These are phyloP conservation scores for Callocephalon fimbriatum DNA, from an alignment of 2,113 vertebrate species.

Conservation along the genomic window DNA sequence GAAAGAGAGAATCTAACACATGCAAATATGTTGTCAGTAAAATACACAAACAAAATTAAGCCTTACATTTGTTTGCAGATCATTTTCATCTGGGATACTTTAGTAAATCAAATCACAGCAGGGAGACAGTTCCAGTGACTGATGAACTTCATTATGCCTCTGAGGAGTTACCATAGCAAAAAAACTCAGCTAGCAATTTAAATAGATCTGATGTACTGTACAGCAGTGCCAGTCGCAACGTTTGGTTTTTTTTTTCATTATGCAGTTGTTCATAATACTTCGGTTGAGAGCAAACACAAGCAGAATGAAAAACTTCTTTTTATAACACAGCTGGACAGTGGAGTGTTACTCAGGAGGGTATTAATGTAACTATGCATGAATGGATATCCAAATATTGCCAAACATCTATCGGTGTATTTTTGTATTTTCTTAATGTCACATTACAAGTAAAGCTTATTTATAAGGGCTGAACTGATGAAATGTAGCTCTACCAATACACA, in stretches of 20 bases:
- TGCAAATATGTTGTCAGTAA: constrained; percentile 40
- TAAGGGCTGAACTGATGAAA: not conserved
- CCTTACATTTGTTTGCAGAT: constrained; percentile 67
- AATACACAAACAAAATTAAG: constrained; percentile 55
- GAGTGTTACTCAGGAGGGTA: not conserved
- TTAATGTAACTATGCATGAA: not conserved
- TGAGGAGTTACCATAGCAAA: constrained; percentile 53
- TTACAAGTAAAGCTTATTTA: not conserved
- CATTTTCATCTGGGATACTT: constrained; percentile 62
- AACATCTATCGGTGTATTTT: not conserved
- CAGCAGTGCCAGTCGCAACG: not conserved
- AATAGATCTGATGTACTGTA: constrained; percentile 38
- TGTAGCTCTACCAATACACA: not conserved
- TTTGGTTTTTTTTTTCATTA: not conserved
- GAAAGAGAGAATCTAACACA: not conserved
- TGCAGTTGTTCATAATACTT: not conserved
- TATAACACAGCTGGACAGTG: not conserved
- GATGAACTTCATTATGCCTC: constrained; percentile 68
- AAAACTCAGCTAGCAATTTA: constrained; percentile 38
- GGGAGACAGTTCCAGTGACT: constrained; percentile 62
- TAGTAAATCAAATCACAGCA: constrained; percentile 68
- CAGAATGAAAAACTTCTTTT: not conserved
- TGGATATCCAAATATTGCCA: not conserved
- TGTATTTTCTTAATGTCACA: not conserved
- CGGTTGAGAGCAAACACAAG: not conserved